Percentiles rank a stretch among this genome's conserved stretches.
Evolutionary conservation across 2,888 invertebrate species (phyloP).

Genomic region (Coleophora flavipennella): DNA sequence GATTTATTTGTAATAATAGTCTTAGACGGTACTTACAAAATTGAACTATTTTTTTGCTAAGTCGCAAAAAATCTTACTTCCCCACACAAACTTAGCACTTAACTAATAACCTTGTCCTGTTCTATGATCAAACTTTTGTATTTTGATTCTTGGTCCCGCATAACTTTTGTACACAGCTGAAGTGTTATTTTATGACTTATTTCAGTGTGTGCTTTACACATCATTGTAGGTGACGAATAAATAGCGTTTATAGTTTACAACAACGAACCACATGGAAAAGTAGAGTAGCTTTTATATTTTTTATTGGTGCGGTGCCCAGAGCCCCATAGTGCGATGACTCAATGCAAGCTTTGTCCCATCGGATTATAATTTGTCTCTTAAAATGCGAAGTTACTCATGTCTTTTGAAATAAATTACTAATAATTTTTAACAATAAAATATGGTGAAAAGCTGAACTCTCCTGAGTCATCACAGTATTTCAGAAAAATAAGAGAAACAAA

Average conservation of each 20-base stretch:
- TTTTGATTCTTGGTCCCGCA: too few species aligned
- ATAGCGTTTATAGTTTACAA: background rate
- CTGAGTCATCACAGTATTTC: constrained; percentile 70
- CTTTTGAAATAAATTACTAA: constrained; percentile 25
- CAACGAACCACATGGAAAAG: constrained; percentile 25
- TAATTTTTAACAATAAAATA: constrained; percentile 21
- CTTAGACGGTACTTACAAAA: too few species aligned
- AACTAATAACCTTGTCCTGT: too few species aligned
- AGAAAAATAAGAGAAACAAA: constrained; percentile 30
- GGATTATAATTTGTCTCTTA: constrained; percentile 25
- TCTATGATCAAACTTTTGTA: too few species aligned
- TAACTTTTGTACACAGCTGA: too few species aligned
- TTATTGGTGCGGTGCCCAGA: constrained; percentile 34
- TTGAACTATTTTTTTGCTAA: too few species aligned
- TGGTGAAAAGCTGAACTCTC: constrained; percentile 32
- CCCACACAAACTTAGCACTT: too few species aligned
- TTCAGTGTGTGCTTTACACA: too few species aligned
- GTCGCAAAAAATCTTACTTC: too few species aligned
- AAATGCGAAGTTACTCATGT: constrained; percentile 13
- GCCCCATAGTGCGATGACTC: constrained; percentile 71
- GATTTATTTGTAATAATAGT: too few species aligned
- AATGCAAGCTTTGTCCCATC: constrained; percentile 70
- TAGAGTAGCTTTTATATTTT: background rate
- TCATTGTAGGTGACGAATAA: too few species aligned
- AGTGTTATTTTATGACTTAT: too few species aligned